Conservation (phyloP, 2,113 vertebrate genomes). For the Loxodonta africana region DNA sequence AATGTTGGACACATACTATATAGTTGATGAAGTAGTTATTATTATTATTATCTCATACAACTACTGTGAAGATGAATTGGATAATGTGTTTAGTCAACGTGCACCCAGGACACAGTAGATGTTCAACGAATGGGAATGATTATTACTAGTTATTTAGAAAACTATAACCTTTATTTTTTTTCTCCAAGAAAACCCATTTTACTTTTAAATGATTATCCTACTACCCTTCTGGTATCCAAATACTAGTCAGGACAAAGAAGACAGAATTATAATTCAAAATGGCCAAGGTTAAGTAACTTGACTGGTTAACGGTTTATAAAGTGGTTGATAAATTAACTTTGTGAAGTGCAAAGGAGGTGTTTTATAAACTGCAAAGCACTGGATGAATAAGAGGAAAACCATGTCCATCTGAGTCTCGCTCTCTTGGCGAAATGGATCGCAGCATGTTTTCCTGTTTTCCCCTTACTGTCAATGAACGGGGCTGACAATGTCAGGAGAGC, state of each 20-base stretch:
- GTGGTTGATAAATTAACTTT: conserved; percentile 1
- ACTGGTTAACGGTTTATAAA: background rate
- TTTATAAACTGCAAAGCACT: background rate
- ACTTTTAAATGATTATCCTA: background rate
- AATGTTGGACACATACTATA: background rate
- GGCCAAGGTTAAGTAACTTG: background rate
- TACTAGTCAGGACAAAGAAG: background rate
- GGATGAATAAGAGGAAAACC: conserved; percentile 25
- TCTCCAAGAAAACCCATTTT: background rate
- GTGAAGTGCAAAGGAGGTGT: conserved; percentile 42
- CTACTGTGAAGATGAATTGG: background rate
- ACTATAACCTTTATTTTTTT: background rate
- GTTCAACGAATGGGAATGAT: background rate
- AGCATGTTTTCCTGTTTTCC: background rate
- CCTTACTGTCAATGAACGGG: background rate
- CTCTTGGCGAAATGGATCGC: background rate
- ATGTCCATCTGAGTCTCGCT: background rate
- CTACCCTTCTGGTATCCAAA: background rate
- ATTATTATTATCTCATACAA: background rate
- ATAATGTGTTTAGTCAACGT: background rate
- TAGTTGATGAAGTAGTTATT: background rate
- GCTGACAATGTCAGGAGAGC: background rate
- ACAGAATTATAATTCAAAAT: background rate
- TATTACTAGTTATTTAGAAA: conserved; percentile 7
- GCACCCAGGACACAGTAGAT: background rate